phyloP scores from a whole-genome alignment of 1,140 invertebrate species.

The Carposina sasakii region DNA sequence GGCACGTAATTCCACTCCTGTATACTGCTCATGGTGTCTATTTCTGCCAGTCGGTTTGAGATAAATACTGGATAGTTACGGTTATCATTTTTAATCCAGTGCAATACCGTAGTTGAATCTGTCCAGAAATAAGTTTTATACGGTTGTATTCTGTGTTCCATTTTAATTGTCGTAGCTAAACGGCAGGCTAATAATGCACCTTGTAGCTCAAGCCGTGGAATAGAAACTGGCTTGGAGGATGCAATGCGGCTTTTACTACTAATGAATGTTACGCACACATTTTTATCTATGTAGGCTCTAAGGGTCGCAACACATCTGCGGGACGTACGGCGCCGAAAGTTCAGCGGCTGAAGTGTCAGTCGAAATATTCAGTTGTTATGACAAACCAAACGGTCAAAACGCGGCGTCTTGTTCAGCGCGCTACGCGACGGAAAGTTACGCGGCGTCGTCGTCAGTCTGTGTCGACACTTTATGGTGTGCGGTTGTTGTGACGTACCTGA shows the following conservation, averaged over 20 bases:
- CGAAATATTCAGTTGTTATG: no score
- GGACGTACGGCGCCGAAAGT: no score
- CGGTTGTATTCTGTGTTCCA: not conserved
- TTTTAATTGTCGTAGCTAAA: not conserved
- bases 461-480: no score
- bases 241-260: not conserved
- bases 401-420: no score
- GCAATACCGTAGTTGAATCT: slow-evolving; percentile 40
- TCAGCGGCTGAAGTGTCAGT: no score
- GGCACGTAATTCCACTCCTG: slow-evolving; percentile 18
- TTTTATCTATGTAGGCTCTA: no score
- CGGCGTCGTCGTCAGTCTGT: no score
- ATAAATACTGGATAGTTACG: slow-evolving; percentile 44
- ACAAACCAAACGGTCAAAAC: no score
- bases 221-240: not conserved
- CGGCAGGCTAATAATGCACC: not conserved
- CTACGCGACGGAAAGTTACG: no score
- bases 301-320: no score
- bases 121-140: slow-evolving; percentile 25
- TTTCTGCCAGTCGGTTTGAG: slow-evolving; percentile 43
- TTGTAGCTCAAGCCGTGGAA: slow-evolving; percentile 6
- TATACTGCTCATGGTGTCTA: slow-evolving; percentile 22
- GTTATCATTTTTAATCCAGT: slow-evolving; percentile 32
- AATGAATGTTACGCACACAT: no score
- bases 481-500: no score